phyloP scores from a whole-genome alignment of 2,888 invertebrate species.

The Drosophila affinis region DNA sequence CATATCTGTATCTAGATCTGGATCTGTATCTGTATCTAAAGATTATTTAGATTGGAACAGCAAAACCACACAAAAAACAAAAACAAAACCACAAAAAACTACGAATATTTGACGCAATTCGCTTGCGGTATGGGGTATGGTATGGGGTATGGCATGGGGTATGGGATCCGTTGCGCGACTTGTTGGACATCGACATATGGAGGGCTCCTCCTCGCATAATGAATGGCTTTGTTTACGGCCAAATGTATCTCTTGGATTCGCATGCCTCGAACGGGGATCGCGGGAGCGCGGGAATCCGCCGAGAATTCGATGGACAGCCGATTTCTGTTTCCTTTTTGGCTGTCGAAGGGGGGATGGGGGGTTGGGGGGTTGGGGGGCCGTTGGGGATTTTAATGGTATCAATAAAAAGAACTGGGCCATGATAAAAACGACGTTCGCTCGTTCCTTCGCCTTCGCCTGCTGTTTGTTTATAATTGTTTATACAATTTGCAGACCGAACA shows the following conservation, averaged over 20 bases:
- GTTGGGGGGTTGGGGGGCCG: too few species aligned
- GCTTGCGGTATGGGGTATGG: conserved; percentile 1
- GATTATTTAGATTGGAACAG: neutral
- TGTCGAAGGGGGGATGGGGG: neutral
- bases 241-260: conserved; percentile 58
- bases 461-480: conserved; percentile 77
- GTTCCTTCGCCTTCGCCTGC: conserved; percentile 28
- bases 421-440: conserved; percentile 65
- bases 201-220: conserved; percentile 49
- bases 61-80: neutral
- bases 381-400: conserved; percentile 61
- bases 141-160: neutral
- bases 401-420: conserved; percentile 66
- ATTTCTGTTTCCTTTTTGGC: conserved; percentile 26
- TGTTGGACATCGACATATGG: conserved; percentile 45
- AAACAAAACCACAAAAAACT: neutral
- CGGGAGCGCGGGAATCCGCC: too few species aligned
- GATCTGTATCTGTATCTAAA: neutral
- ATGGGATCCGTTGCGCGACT: conserved; percentile 22
- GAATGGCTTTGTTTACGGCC: conserved; percentile 62
- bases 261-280: conserved; percentile 41
- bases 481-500: conserved; percentile 65
- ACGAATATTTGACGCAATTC: conserved; percentile 32
- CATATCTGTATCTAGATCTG: neutral
- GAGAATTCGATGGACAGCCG: conserved; percentile 9